These are phyloP conservation scores for Chromoteleia sp. DNA, from an alignment of 2,888 invertebrate species.

Conservation along the genomic window DNA sequence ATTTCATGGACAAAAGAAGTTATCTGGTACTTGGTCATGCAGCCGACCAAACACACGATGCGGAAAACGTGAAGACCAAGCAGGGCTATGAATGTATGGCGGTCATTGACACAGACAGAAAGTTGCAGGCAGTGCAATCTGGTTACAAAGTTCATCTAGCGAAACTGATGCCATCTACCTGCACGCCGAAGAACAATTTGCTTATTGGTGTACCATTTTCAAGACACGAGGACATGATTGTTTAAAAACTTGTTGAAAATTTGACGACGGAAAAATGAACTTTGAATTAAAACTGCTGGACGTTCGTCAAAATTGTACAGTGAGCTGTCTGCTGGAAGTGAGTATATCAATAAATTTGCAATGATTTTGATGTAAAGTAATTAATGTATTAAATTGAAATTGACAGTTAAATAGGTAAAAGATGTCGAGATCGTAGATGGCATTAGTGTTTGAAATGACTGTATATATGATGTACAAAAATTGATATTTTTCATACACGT, in stretches of 20 bases:
- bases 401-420: too few relatives aligned
- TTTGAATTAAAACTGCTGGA: background rate
- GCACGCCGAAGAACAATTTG: constrained; percentile 97
- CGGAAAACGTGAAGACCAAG: constrained; percentile 88
- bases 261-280: too few relatives aligned
- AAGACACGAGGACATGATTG: constrained; percentile 28
- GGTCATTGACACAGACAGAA: constrained; percentile 94
- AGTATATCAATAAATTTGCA: too few relatives aligned
- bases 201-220: constrained; percentile 88
- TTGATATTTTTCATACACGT: background rate
- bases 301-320: background rate
- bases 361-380: too few relatives aligned
- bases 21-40: constrained; percentile 94
- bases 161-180: constrained; percentile 91
- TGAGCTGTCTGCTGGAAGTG: too few relatives aligned
- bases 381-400: too few relatives aligned
- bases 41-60: constrained; percentile 95
- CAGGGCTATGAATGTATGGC: constrained; percentile 95
- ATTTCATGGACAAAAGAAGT: constrained; percentile 86
- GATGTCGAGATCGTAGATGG: constrained; percentile 2
- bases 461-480: constrained; percentile 23
- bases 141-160: constrained; percentile 91
- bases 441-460: background rate
- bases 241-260: too few relatives aligned
- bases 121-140: constrained; percentile 89